Evolutionary conservation across 2,888 invertebrate genomes (phyloP), one percentile per base, ranked within the genome.

Genomic region (Drosophila eohydei): DNA sequence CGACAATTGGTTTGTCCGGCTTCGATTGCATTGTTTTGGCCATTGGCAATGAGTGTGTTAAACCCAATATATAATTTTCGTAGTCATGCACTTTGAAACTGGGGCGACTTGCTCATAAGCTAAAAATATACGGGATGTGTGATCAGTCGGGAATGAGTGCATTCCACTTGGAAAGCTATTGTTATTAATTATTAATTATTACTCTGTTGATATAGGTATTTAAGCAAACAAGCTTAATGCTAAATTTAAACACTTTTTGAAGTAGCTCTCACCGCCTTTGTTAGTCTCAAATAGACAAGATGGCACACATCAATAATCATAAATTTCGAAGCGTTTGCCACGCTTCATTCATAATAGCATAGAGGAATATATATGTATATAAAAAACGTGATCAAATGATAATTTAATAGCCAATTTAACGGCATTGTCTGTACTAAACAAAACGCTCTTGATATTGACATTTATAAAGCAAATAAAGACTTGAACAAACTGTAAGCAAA

Each of bases 351-450:
- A 80, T 21, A 9, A 21, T 21, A 30, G 54, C 4, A 60, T n/a
- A 36, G 40, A 56, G 59, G 32, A 51, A 54, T 14, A 55, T 36
- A 52, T 6, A 16, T 26, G 3, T 43, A 21, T 21, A 21, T 4
- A 30, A 38, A 44, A 65, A 71, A 69, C 64, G 78, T 71, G 74
- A 70, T 74, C 69, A 89, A 89, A 84, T 74, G 74, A 80, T 89
- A 72, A 71, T 86, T 88, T 83, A 90, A 90, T 83, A 59, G 79
- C 74, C 80, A 85, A 85, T 80, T 88, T 74, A 70, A 74, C 58
- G 46, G 58, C 87, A 81, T 90, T 81, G 81, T 80, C 64, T 66
- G 71, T 56, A 50, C 21, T 60, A 63, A 46, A 44, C 44, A 40
- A 62, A 51, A 36, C 30, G 36, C 81, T 87, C 84, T 89, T 81